phyloP scores from a whole-genome alignment of 2,113 vertebrate species.

The Malaclemys terrapin region DNA sequence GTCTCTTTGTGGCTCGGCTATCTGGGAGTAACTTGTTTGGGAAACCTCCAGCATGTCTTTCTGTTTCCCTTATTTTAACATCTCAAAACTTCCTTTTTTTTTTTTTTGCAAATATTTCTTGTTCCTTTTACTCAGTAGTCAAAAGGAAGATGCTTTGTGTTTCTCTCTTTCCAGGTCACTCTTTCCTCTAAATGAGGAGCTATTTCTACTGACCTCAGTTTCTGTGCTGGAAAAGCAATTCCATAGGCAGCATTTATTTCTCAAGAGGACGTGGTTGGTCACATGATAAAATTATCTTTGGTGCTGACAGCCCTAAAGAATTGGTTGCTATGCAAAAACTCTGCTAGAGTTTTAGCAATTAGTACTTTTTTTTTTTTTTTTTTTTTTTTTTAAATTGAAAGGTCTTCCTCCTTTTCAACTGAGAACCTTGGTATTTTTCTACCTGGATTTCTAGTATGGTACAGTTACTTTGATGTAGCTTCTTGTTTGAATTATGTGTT shows the following conservation, averaged over 20 bases:
- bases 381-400: not conserved
- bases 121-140: not conserved
- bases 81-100: not conserved
- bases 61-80: accelerated
- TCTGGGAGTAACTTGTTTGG: not conserved
- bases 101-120: not conserved
- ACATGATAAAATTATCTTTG: not conserved
- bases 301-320: not conserved
- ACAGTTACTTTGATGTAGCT: not conserved
- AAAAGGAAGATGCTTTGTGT: not conserved
- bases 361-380: not conserved
- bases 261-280: not conserved
- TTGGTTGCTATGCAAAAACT: not conserved
- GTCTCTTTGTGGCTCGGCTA: not conserved
- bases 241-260: not conserved
- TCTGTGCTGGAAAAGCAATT: not conserved
- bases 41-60: not conserved
- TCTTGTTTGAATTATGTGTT: not conserved
- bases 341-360: not conserved
- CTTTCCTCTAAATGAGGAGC: not conserved
- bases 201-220: not conserved
- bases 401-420: not conserved
- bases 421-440: not conserved
- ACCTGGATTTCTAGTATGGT: not conserved
- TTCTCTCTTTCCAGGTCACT: not conserved